A percentile compares a stretch with the other conserved stretches of the same genome.
Conservation (phyloP, 2,113 vertebrate genomes). For the Tinamus guttatus region DNA sequence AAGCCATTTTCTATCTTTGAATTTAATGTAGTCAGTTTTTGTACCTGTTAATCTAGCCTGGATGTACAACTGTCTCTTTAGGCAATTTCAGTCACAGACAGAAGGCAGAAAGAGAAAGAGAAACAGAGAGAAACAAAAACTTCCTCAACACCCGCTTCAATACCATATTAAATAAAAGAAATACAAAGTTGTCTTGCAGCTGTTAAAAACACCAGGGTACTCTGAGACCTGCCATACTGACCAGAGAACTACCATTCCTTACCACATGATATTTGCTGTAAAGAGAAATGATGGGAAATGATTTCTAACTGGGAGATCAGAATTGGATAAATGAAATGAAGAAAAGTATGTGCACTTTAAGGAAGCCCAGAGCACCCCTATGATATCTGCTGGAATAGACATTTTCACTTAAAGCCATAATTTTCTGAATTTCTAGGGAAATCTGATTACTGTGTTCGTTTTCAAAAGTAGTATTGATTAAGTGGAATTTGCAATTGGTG, state of each 20-base stretch:
- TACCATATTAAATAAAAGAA: not conserved
- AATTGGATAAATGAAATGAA: not conserved
- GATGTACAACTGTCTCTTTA: accelerated
- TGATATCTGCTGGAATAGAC: not conserved
- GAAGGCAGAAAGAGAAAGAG: not conserved
- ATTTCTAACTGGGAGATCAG: not conserved
- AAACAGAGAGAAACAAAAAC: not conserved
- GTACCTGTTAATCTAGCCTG: not conserved
- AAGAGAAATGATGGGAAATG: not conserved
- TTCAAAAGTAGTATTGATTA: not conserved
- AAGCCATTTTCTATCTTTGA: not conserved
- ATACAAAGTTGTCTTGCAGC: not conserved
- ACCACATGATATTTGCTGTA: not conserved
- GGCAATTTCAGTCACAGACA: not conserved
- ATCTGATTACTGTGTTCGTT: not conserved
- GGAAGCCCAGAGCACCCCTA: not conserved
- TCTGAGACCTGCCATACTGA: not conserved
- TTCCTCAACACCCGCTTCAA: accelerated
- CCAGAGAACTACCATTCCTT: not conserved
- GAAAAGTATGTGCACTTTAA: accelerated
- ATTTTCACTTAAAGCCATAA: not conserved
- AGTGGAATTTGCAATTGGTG: not conserved
- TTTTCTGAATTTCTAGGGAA: not conserved
- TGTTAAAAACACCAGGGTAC: not conserved
- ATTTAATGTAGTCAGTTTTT: not conserved